Evolutionary conservation across 53 echinoderm and acorn worm species (phyloP).

Genomic region (Hippasteria phrygiana): DNA sequence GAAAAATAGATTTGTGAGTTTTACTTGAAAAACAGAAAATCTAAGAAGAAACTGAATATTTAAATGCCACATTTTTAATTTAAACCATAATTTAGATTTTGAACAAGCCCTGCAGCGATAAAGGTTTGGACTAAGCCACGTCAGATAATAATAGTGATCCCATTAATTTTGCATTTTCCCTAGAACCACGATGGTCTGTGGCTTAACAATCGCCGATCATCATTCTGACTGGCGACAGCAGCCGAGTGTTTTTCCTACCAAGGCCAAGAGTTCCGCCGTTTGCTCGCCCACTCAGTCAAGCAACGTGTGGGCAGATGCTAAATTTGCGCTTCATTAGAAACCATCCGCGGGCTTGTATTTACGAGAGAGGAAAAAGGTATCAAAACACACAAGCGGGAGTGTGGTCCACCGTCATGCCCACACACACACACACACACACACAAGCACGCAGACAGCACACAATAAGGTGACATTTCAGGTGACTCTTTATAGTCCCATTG

Average conservation of each 20-base stretch:
- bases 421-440: conserved; percentile 11
- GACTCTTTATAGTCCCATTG: neutral
- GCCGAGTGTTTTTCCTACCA: neutral
- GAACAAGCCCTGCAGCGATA: too few relatives aligned
- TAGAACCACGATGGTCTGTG: neutral
- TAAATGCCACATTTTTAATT: too few relatives aligned
- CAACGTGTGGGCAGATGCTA: conserved; percentile 29
- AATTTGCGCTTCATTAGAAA: conserved; percentile 51
- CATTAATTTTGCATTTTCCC: neutral
- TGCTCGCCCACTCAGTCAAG: conserved; percentile 20
- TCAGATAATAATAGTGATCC: too few relatives aligned
- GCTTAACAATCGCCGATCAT: neutral
- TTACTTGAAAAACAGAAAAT: too few relatives aligned
- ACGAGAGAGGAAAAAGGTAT: conserved; percentile 6
- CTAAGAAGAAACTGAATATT: too few relatives aligned
- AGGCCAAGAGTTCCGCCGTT: neutral
- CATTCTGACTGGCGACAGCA: neutral
- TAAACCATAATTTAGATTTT: too few relatives aligned
- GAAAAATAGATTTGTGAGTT: too few relatives aligned
- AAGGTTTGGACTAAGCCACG: too few relatives aligned
- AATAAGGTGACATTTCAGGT: conserved; percentile 38
- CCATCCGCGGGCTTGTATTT: conserved; percentile 32
- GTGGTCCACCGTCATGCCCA: neutral
- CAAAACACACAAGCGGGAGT: neutral
- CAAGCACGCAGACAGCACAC: neutral